These are phyloP conservation scores for Gisinianus flammeolus DNA, from an alignment of 2,888 invertebrate species.

Conservation along the genomic window DNA sequence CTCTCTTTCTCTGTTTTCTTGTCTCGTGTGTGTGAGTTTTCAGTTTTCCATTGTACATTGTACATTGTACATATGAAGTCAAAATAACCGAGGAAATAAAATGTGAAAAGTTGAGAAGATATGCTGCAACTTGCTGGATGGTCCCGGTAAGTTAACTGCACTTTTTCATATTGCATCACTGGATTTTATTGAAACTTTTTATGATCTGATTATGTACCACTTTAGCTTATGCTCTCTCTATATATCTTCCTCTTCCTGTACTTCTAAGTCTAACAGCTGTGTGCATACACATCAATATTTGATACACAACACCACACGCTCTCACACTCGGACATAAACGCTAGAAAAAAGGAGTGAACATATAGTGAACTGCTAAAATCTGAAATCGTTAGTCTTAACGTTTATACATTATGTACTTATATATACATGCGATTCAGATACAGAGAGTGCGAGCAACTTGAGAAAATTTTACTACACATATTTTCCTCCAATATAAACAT, in stretches of 20 bases:
- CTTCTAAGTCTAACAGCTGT: constrained; percentile 13
- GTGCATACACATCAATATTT: constrained; percentile 18
- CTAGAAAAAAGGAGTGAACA: too few relatives aligned
- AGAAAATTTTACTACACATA: too few relatives aligned
- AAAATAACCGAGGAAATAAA: constrained; percentile 23
- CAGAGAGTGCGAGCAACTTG: too few relatives aligned
- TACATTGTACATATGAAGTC: not conserved
- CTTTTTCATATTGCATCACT: constrained; percentile 8
- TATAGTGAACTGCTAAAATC: too few relatives aligned
- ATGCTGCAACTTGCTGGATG: constrained; percentile 42
- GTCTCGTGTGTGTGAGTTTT: too few relatives aligned
- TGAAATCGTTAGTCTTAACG: too few relatives aligned
- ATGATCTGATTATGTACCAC: not conserved
- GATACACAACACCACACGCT: not conserved
- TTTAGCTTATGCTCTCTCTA: not conserved
- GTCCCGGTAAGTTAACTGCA: constrained; percentile 41
- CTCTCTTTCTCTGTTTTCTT: not conserved
- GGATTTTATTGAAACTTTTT: constrained; percentile 13
- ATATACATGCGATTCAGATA: too few relatives aligned
- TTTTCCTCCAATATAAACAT: too few relatives aligned
- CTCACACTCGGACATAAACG: not conserved
- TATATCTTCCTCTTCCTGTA: not conserved
- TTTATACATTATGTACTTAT: too few relatives aligned
- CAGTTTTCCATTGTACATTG: too few relatives aligned
- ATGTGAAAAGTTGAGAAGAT: constrained; percentile 41